A percentile compares a stretch with the other conserved stretches of the same genome.
These are phyloP conservation scores for Scaptomyza cyrtandrae DNA, from an alignment of 2,888 invertebrate species.

Conservation along the genomic window DNA sequence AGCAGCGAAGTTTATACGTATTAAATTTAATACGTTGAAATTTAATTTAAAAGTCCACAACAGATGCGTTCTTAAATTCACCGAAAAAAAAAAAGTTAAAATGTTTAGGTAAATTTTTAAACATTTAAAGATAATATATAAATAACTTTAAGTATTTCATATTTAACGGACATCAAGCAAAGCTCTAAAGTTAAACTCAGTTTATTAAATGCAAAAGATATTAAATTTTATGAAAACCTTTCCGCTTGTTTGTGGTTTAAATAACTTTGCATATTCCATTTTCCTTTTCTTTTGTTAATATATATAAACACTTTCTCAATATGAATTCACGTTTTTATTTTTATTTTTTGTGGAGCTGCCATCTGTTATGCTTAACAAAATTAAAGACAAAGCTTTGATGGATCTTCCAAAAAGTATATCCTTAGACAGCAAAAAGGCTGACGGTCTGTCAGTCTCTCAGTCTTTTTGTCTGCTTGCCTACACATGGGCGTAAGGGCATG, in stretches of 20 bases:
- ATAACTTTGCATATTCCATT: not conserved
- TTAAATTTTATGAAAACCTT: too few species aligned
- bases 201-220: too few species aligned
- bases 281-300: not conserved
- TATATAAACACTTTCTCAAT: not conserved
- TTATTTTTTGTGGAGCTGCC: not conserved
- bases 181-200: too few species aligned
- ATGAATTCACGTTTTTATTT: not conserved
- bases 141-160: too few species aligned
- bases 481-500: constrained; percentile 64
- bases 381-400: constrained; percentile 13
- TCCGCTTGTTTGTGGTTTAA: not conserved
- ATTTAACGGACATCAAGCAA: too few species aligned
- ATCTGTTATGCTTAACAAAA: not conserved
- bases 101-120: too few species aligned
- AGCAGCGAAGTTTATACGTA: too few species aligned
- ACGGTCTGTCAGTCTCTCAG: constrained; percentile 42
- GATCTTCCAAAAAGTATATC: constrained; percentile 31
- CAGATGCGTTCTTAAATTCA: too few species aligned
- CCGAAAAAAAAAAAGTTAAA: too few species aligned
- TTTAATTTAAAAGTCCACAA: too few species aligned
- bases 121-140: too few species aligned
- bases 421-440: constrained; percentile 69
- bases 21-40: too few species aligned
- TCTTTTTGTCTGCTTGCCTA: constrained; percentile 40